Base-by-base conservation (phyloP, 2,797 vertebrate species). In the Bradypodion pumilum region DNA sequence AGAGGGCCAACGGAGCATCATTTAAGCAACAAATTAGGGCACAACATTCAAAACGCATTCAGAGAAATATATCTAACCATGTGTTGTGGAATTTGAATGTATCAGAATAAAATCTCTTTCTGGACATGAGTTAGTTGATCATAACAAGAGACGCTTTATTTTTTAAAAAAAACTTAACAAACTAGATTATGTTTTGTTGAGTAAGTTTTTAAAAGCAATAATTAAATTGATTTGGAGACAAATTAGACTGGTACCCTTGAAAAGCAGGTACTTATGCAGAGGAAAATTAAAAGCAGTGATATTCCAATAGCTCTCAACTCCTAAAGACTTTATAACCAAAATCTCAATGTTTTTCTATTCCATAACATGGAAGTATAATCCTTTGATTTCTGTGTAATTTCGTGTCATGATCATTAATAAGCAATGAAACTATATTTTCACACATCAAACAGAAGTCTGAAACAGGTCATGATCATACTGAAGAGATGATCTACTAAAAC, bases 1-100 rank as follows among this genome's bases (percentile, higher is more conserved):
- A 88, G 87, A 85, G 86, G 89, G 88, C 87, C 85, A 92, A 81
- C 89, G 80, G 65, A 35, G 72, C 70, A 83, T 89, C 81, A 88
- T 90, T n/a, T 92, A 89, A 77, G 66, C 0, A 76, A 80, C 83
- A 86, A 69, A 1, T 60, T 80, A 91, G 85, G 86, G 65, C 88
- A 66, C 62, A 86, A 1, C 80, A 79, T 29, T 74, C 80, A 68
- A 35, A 56, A 78, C 49, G n/a, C 78, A 84, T 42, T 44, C 62
- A 23, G 37, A 10, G 37, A 52, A 42, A 1, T 5, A 23, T 27
- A 35, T 19, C 4, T 44, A 81, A 81, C 40, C 85, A 40, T 29
- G 0, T 1, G 62, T 19, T 44, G 87, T 80, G 85, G 89, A 85
- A 91, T 89, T 77, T 82, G 52, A 1, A 0, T 81, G 75, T 25